These are phyloP conservation scores for Trichechus manatus DNA, from an alignment of 2,113 vertebrate genomes.

Conservation along the genomic window DNA sequence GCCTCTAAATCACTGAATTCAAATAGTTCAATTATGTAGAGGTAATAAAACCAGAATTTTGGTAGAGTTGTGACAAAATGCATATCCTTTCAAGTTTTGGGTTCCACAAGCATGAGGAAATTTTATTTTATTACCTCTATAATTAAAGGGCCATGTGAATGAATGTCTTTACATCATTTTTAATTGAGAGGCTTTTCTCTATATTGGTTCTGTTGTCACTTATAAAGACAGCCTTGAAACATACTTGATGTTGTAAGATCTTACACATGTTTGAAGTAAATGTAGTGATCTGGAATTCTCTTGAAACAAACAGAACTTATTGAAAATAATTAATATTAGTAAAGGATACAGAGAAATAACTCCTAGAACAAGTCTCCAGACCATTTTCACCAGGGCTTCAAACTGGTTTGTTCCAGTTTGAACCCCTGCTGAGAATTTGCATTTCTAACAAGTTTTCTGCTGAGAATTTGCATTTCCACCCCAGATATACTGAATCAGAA, in stretches of 20 bases:
- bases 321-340: neutral
- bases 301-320: constrained; percentile 28
- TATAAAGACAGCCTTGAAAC: constrained; percentile 51
- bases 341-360: neutral
- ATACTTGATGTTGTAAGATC: constrained; percentile 54
- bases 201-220: constrained; percentile 10
- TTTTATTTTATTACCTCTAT: neutral
- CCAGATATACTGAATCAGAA: too few relatives aligned
- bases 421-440: too few relatives aligned
- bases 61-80: constrained; percentile 26
- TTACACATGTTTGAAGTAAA: neutral
- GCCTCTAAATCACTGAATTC: constrained; percentile 42
- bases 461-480: too few relatives aligned
- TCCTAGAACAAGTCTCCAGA: too few relatives aligned
- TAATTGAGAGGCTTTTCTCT: constrained; percentile 22
- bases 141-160: constrained; percentile 46
- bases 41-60: constrained; percentile 37
- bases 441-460: too few relatives aligned
- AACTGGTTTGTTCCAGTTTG: too few relatives aligned
- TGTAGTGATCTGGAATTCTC: neutral
- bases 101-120: neutral
- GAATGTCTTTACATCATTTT: constrained; percentile 19
- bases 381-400: too few relatives aligned
- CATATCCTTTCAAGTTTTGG: neutral
- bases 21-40: neutral